Conservation (phyloP, 2,113 vertebrate genomes). For the Athene cunicularia region DNA sequence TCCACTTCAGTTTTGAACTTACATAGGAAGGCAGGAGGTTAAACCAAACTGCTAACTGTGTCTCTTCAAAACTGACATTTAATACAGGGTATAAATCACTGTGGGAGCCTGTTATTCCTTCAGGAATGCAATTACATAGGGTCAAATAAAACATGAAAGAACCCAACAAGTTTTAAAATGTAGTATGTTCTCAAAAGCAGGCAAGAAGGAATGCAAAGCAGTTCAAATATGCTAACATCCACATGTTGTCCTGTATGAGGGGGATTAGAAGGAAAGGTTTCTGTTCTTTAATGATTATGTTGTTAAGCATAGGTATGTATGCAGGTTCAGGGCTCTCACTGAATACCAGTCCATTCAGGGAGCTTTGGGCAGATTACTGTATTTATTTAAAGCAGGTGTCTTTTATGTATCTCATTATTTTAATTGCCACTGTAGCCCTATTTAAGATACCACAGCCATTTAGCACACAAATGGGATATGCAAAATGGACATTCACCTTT, state of each 20-base stretch:
- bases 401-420: conserved; percentile 58
- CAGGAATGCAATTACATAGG: conserved; percentile 99
- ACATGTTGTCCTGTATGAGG: conserved; percentile 78
- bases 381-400: conserved; percentile 75
- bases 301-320: conserved; percentile 49
- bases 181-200: conserved; percentile 90
- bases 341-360: background rate
- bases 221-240: conserved; percentile 97
- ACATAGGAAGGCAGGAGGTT: conserved; percentile 83
- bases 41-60: conserved; percentile 89
- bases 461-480: conserved; percentile 11
- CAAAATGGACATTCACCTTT: background rate
- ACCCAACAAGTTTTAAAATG: conserved; percentile 98
- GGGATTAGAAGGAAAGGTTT: conserved; percentile 76
- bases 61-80: conserved; percentile 94
- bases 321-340: background rate
- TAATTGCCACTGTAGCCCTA: background rate
- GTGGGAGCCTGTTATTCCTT: conserved; percentile 91
- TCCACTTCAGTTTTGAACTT: conserved; percentile 75
- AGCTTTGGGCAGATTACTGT: conserved; percentile 41
- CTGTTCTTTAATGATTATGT: conserved; percentile 74
- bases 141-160: conserved; percentile 99
- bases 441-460: conserved; percentile 9
- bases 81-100: conserved; percentile 97
- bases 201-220: conserved; percentile 97